Conservation (phyloP, 2,113 vertebrate genomes). For the Naja naja region DNA sequence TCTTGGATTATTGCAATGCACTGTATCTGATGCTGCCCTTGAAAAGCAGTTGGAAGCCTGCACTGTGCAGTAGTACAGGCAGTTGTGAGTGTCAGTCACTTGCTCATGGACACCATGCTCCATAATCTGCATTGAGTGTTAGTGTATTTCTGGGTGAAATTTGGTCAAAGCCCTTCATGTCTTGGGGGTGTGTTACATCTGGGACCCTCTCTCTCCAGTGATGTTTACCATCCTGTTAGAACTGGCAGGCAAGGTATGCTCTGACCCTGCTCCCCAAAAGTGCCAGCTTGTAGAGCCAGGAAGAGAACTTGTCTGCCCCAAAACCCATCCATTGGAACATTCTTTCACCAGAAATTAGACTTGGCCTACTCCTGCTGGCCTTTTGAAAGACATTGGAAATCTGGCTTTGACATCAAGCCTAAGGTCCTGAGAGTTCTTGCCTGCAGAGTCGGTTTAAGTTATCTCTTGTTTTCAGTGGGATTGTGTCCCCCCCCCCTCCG, state of each 20-base stretch:
- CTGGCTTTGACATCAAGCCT: background rate
- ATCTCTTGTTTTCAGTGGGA: background rate
- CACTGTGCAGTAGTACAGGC: background rate
- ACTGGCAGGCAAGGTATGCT: background rate
- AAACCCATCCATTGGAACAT: background rate
- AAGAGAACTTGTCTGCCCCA: background rate
- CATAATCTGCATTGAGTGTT: background rate
- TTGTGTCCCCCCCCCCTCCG: background rate
- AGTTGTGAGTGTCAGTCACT: background rate
- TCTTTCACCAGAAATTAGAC: background rate
- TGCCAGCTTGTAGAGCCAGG: background rate
- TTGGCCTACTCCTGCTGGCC: background rate
- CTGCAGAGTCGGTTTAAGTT: background rate
- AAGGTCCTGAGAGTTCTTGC: background rate
- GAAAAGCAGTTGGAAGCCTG: background rate
- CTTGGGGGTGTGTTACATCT: background rate
- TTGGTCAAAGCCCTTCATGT: background rate
- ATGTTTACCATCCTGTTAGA: background rate
- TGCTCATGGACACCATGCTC: background rate
- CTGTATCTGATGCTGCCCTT: background rate
- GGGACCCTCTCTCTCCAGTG: background rate
- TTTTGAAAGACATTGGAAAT: background rate
- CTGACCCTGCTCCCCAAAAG: background rate
- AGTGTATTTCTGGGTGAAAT: background rate
- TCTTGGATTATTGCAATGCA: background rate